A percentile compares a stretch with the other conserved stretches of the same genome.
Evolutionary conservation across 2,797 vertebrate species (phyloP).

Genomic region (Sandelia bainsii): DNA sequence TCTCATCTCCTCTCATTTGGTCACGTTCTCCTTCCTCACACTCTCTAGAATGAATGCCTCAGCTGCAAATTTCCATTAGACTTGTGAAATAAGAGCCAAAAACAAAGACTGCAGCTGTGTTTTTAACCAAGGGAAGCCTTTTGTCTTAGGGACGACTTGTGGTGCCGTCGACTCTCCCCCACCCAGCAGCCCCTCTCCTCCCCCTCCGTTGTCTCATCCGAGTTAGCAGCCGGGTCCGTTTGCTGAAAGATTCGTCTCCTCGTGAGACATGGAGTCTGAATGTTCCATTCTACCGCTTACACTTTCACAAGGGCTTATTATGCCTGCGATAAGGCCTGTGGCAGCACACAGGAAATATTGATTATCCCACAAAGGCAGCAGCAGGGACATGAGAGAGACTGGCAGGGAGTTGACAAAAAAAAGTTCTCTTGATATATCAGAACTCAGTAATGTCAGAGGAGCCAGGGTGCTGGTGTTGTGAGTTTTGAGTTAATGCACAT

Average conservation of each 20-base stretch:
- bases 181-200: background rate
- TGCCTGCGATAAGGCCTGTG: slow-evolving; percentile 45
- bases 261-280: slow-evolving; percentile 35
- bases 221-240: slow-evolving; percentile 30
- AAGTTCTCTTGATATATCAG: slow-evolving; percentile 49
- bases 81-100: slow-evolving; percentile 67
- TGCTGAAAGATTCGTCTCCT: slow-evolving; percentile 50
- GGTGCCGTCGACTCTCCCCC: slow-evolving; percentile 3
- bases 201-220: slow-evolving; percentile 33
- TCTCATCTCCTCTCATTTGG: slow-evolving; percentile 16
- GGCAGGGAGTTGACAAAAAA: slow-evolving; percentile 27
- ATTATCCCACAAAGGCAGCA: slow-evolving; percentile 55
- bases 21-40: slow-evolving; percentile 36
- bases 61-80: slow-evolving; percentile 73
- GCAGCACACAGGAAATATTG: slow-evolving; percentile 58
- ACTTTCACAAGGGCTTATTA: slow-evolving; percentile 54
- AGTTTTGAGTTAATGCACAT: slow-evolving; percentile 25
- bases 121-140: slow-evolving; percentile 62
- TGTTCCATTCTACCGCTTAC: slow-evolving; percentile 38
- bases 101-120: slow-evolving; percentile 75
- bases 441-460: slow-evolving; percentile 15
- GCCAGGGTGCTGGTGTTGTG: background rate
- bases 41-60: slow-evolving; percentile 65
- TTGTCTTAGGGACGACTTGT: slow-evolving; percentile 65
- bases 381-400: slow-evolving; percentile 24